Evolutionary conservation across 1,140 invertebrate genomes (phyloP).

Genomic region (Drosophila miranda): DNA sequence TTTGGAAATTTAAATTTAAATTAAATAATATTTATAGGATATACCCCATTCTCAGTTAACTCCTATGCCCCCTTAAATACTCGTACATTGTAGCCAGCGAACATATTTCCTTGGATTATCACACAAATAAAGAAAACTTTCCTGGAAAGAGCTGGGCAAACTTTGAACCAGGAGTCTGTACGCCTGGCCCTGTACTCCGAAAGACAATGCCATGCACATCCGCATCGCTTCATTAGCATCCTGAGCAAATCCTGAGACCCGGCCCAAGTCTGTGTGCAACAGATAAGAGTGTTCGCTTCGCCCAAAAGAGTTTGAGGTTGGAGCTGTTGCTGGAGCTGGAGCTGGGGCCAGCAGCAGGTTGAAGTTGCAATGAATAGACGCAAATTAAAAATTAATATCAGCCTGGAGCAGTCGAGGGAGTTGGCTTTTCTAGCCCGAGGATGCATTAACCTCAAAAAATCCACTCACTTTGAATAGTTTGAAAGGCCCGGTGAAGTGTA

Average conservation of each 20-base stretch:
- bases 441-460: slow-evolving; percentile 77
- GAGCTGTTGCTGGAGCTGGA: slow-evolving; percentile 5
- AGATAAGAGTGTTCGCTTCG: slow-evolving; percentile 52
- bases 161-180: slow-evolving; percentile 22
- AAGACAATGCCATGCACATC: slow-evolving; percentile 53
- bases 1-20: too few species aligned
- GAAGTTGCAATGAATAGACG: slow-evolving; percentile 50
- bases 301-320: too few species aligned
- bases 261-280: slow-evolving; percentile 70
- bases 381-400: slow-evolving; percentile 79
- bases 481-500: slow-evolving; percentile 39
- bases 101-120: slow-evolving; percentile 14
- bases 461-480: slow-evolving; percentile 65
- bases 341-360: slow-evolving; percentile 5
- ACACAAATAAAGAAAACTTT: slow-evolving; percentile 29
- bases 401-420: slow-evolving; percentile 55
- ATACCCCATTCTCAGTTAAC: background rate
- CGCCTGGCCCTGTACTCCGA: slow-evolving; percentile 14
- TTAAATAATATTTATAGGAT: background rate
- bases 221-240: slow-evolving; percentile 52
- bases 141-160: slow-evolving; percentile 17
- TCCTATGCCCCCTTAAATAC: too few species aligned
- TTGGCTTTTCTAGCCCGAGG: slow-evolving; percentile 59
- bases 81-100: slow-evolving; percentile 14
- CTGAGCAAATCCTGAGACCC: slow-evolving; percentile 18